A percentile compares a stretch with the other conserved stretches of the same genome.
phyloP scores from a whole-genome alignment of 1,140 invertebrate genomes.

The Pachypsylla venusta region DNA sequence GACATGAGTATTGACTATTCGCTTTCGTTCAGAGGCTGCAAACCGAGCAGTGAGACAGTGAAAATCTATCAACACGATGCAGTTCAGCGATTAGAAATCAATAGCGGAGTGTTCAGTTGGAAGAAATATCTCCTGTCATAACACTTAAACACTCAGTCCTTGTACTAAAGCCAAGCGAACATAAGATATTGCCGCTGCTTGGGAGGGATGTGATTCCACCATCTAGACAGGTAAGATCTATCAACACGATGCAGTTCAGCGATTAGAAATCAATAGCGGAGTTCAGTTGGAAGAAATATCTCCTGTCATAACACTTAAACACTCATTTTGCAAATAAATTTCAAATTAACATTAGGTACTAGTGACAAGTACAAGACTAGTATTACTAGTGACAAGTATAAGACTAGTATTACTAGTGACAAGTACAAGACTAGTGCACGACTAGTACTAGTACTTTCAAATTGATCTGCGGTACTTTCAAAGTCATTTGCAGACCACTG shows the following conservation, averaged over 20 bases:
- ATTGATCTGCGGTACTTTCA: too few relatives aligned
- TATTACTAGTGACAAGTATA: too few relatives aligned
- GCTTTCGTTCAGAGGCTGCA: too few relatives aligned
- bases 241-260: conserved; percentile 58
- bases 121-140: conserved; percentile 63
- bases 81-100: conserved; percentile 52
- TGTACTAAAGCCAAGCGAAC: conserved; percentile 43
- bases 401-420: too few relatives aligned
- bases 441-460: too few relatives aligned
- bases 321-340: conserved; percentile 37
- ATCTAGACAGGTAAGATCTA: conserved; percentile 50
- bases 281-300: conserved; percentile 65
- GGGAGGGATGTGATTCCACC: conserved; percentile 69
- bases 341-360: too few relatives aligned
- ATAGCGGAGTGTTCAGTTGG: conserved; percentile 48
- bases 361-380: too few relatives aligned
- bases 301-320: conserved; percentile 58
- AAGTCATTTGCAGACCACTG: too few relatives aligned
- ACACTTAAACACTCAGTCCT: conserved; percentile 63
- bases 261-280: conserved; percentile 47
- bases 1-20: too few relatives aligned
- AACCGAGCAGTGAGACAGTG: too few relatives aligned
- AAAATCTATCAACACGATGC: conserved; percentile 67
- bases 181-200: conserved; percentile 55
- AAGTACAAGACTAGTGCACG: too few relatives aligned